Evolutionary conservation across 1,140 invertebrate genomes (phyloP).

Genomic region (Atta colombica): DNA sequence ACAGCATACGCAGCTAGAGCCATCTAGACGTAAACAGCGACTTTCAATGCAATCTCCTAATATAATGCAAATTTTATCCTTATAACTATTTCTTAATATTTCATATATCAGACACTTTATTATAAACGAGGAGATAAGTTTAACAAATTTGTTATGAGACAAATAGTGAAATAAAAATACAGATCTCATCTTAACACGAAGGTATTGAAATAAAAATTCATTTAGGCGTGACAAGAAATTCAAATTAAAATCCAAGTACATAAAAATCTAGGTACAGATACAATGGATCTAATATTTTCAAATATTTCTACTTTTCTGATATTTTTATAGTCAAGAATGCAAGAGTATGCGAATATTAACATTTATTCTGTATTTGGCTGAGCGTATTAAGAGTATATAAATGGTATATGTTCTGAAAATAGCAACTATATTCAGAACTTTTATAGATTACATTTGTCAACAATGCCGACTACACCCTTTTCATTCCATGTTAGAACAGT

Average conservation of each 20-base stretch:
- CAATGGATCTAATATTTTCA: slow-evolving; percentile 49
- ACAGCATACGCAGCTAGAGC: too few species aligned
- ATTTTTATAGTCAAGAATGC: slow-evolving; percentile 55
- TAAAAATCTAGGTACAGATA: slow-evolving; percentile 25
- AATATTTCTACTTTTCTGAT: slow-evolving; percentile 49
- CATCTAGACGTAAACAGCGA: too few species aligned
- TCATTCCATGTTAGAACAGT: slow-evolving; percentile 95
- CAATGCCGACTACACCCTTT: slow-evolving; percentile 91
- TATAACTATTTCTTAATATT: background rate
- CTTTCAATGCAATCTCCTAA: too few species aligned
- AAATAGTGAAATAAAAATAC: slow-evolving; percentile 35
- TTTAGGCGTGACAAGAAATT: slow-evolving; percentile 23
- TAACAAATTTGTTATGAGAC: slow-evolving; percentile 24
- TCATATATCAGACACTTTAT: background rate
- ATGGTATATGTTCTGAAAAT: slow-evolving; percentile 90
- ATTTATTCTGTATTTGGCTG: slow-evolving; percentile 91
- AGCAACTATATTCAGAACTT: slow-evolving; percentile 93
- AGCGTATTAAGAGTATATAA: slow-evolving; percentile 89
- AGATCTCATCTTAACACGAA: background rate
- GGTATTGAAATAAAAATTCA: slow-evolving; percentile 18
- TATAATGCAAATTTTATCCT: background rate
- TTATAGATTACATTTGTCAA: slow-evolving; percentile 91
- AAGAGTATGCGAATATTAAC: slow-evolving; percentile 23
- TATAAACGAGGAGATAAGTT: slow-evolving; percentile 11
- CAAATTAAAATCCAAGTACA: slow-evolving; percentile 13